phyloP scores from a whole-genome alignment of 2,888 invertebrate genomes.

The Pollenia amentaria region DNA sequence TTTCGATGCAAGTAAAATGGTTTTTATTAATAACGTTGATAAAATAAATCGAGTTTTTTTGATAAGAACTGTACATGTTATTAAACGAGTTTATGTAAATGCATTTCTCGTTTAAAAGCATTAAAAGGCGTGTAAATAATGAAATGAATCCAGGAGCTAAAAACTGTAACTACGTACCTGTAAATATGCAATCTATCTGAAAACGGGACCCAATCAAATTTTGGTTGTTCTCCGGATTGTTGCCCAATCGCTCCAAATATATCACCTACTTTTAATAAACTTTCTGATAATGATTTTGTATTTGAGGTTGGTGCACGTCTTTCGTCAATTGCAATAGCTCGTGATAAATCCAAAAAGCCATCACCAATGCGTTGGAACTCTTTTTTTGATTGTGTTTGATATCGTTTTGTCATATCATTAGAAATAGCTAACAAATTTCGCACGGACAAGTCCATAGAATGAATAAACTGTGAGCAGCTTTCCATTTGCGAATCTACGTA shows the following conservation, averaged over 20 bases:
- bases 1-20: too few species aligned
- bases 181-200: constrained; percentile 97
- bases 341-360: constrained; percentile 93
- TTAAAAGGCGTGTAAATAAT: too few species aligned
- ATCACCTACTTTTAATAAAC: constrained; percentile 93
- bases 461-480: constrained; percentile 92
- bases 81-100: too few species aligned
- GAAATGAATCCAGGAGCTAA: too few species aligned
- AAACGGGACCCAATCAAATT: constrained; percentile 95
- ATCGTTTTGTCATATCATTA: constrained; percentile 94
- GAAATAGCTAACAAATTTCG: constrained; percentile 92
- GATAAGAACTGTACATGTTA: too few species aligned
- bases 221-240: constrained; percentile 95
- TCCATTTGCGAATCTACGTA: constrained; percentile 93
- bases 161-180: constrained; percentile 82
- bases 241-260: constrained; percentile 95
- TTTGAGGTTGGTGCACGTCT: constrained; percentile 86
- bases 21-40: too few species aligned
- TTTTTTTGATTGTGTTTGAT: constrained; percentile 87
- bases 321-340: constrained; percentile 92
- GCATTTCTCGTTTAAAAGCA: too few species aligned
- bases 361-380: constrained; percentile 96
- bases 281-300: constrained; percentile 90
- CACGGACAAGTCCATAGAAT: constrained; percentile 94
- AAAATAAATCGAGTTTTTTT: too few species aligned